A percentile compares a stretch with the other conserved stretches of the same genome.
Conservation (phyloP, 2,888 invertebrate genomes). For the Acleris sparsana region DNA sequence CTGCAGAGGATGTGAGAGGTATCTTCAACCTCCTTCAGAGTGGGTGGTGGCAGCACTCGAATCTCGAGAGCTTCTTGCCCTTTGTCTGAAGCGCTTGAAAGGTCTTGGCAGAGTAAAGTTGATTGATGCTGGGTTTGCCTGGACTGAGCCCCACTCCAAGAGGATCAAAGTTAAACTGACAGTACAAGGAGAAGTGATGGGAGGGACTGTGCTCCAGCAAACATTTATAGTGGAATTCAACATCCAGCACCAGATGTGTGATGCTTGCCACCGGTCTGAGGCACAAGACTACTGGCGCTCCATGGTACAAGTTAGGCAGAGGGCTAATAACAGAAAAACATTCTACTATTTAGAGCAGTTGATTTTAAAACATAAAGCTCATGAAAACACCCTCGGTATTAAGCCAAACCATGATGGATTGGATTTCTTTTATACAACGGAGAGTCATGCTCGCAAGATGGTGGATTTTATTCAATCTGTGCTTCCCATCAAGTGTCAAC, state of each 20-base stretch:
- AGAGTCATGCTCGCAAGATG: conserved; percentile 96
- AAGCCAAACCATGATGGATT: conserved; percentile 94
- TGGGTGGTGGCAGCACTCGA: conserved; percentile 95
- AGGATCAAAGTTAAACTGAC: conserved; percentile 97
- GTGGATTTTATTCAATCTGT: conserved; percentile 95
- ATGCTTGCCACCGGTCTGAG: conserved; percentile 97
- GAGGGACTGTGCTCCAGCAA: conserved; percentile 96
- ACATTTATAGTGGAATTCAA: conserved; percentile 97
- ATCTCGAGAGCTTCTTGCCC: conserved; percentile 93
- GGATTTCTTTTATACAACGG: conserved; percentile 96
- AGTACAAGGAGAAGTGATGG: conserved; percentile 96
- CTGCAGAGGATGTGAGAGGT: conserved; percentile 96
- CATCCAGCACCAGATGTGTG: conserved; percentile 97
- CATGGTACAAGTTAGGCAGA: conserved; percentile 93
- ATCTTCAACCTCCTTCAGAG: conserved; percentile 95
- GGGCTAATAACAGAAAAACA: conserved; percentile 97
- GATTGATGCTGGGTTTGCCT: conserved; percentile 97
- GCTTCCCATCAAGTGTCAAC: conserved; percentile 93
- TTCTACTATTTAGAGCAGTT: conserved; percentile 98
- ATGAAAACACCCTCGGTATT: conserved; percentile 94
- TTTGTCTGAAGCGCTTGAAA: conserved; percentile 96
- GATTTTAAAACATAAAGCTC: conserved; percentile 97
- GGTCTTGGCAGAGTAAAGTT: conserved; percentile 94
- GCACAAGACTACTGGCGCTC: conserved; percentile 99
- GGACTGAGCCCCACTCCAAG: conserved; percentile 99